phyloP scores from a whole-genome alignment of 2,888 invertebrate species.

The Andrena fulva region DNA sequence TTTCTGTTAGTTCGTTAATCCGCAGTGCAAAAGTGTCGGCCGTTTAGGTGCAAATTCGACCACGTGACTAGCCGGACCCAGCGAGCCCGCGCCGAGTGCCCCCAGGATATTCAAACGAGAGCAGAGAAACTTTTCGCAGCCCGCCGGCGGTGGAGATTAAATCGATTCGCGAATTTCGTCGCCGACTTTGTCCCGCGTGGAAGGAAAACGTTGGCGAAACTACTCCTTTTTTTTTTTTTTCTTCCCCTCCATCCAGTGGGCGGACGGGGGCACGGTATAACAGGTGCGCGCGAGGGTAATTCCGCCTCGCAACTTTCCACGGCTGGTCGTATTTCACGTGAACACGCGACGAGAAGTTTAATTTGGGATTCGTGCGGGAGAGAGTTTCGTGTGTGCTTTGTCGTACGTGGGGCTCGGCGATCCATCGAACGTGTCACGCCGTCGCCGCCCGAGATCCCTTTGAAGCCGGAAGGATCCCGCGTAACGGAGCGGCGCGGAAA shows the following conservation, averaged over 20 bases:
- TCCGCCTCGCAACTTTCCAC: conserved; percentile 45
- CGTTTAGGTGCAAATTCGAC: conserved; percentile 32
- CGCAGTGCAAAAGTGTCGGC: not conserved
- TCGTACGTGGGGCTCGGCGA: conserved; percentile 47
- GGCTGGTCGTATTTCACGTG: conserved; percentile 54
- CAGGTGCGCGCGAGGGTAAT: conserved; percentile 56
- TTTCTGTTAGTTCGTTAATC: conserved; percentile 1
- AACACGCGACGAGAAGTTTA: conserved; percentile 63
- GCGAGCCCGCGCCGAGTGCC: conserved; percentile 2
- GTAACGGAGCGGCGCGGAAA: conserved; percentile 12
- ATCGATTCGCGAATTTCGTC: conserved; percentile 31
- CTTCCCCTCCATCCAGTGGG: not conserved
- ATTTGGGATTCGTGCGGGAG: conserved; percentile 59
- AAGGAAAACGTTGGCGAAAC: conserved; percentile 7
- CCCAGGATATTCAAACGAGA: conserved; percentile 1
- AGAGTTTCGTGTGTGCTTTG: conserved; percentile 60
- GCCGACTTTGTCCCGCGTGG: not conserved
- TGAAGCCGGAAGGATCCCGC: conserved; percentile 70
- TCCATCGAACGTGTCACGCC: conserved; percentile 56
- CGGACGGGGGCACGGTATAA: conserved; percentile 12
- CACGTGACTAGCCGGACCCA: conserved; percentile 1
- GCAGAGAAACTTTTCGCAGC: not conserved
- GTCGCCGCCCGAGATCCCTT: conserved; percentile 59
- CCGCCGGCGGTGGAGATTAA: not conserved
- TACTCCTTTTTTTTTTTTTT: not conserved